Base-by-base conservation (phyloP, 2,888 invertebrate species). In the Himalopsyche anomala region DNA sequence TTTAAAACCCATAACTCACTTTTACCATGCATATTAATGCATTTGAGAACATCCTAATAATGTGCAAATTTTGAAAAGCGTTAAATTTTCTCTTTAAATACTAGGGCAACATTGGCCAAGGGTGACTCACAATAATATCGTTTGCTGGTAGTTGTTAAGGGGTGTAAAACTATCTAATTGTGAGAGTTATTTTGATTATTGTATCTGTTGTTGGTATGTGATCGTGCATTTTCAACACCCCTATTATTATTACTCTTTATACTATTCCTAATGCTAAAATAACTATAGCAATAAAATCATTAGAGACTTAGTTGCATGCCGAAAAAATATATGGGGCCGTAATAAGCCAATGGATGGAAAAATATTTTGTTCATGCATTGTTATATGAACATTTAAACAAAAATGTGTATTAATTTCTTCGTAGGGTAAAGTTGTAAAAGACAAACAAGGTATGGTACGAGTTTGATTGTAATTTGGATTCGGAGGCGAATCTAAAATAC, bases 131-230 rank as follows among this genome's bases (percentile, higher is more conserved):
- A 38, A 36, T 74, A 74, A 36, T 74, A 38, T 45, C 51, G 45
- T 80, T 51, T 80, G 19, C 80, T 80, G 80, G 45, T 45, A 42
- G 80, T 19, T 85, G 38, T 12, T 38, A 74, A 38, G 74, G 74
- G 36, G 36, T 36, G 19, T 62, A 62, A 62, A 62, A 62, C 85
- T 54, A 83, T 83, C 83, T 85, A 85, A 85, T 85, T 80, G 85
- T 85, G 85, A 82, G 82, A 85, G 85, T 80, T 83, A 83, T 85
- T 85, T 85, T 79, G 85, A 85, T 85, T 85, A 85, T 79, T 85
- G 79, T 82, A 69, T 82, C 82, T 82, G 38, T 51, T 87, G 80
- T 83, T 81, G 36, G 36, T 36, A 82, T 83, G 85, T 82, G 85
- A 85, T 79, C 54, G 82, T 80, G 80, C 80, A 80, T 80, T 80